A percentile compares a stretch with the other conserved stretches of the same genome.
Evolutionary conservation across 2,113 vertebrate species (phyloP).

Genomic region (Syngnathus typhle): DNA sequence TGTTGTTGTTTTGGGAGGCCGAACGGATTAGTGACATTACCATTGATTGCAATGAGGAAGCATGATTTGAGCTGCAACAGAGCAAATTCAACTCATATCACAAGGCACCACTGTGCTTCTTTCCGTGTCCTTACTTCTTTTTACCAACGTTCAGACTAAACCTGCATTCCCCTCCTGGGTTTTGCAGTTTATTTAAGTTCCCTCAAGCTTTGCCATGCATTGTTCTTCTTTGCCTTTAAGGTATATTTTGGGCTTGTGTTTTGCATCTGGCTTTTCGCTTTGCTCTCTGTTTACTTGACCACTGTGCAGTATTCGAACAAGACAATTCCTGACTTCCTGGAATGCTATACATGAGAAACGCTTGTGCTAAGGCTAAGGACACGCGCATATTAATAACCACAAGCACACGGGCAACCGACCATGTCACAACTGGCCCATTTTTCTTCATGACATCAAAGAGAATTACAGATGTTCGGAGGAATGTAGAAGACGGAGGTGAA

Average conservation of each 20-base stretch:
- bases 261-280: conserved; percentile 50
- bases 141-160: not conserved
- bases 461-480: conserved; percentile 21
- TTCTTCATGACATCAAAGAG: conserved; percentile 24
- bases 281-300: conserved; percentile 40
- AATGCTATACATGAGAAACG: conserved; percentile 43
- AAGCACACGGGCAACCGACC: conserved; percentile 14
- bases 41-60: not conserved
- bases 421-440: conserved; percentile 26
- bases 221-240: conserved; percentile 51
- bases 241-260: conserved; percentile 56
- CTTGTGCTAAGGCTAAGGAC: conserved; percentile 15
- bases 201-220: conserved; percentile 45
- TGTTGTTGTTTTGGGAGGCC: no score
- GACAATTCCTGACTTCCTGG: conserved; percentile 62
- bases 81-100: not conserved
- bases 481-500: not conserved
- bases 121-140: not conserved
- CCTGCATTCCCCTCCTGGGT: conserved; percentile 2
- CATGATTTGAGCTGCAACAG: not conserved
- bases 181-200: conserved; percentile 39
- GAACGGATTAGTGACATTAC: not conserved
- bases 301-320: conserved; percentile 30
- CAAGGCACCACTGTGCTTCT: not conserved
- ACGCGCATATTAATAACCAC: conserved; percentile 47